phyloP scores from a whole-genome alignment of 2,888 invertebrate genomes.

The Limnephilus lunatus region DNA sequence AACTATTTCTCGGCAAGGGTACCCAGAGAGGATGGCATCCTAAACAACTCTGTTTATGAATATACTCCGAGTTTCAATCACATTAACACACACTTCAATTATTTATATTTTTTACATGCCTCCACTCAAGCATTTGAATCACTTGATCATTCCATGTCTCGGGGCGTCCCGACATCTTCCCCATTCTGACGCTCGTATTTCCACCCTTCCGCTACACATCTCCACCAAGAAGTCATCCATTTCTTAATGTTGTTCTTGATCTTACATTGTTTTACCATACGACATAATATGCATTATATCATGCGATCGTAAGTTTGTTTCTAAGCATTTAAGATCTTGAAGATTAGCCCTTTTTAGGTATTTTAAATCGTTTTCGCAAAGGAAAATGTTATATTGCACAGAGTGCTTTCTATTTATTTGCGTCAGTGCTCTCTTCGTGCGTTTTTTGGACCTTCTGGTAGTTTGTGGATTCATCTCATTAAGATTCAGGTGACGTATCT shows the following conservation, averaged over 20 bases:
- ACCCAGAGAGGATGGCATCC: not conserved
- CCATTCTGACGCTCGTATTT: not conserved
- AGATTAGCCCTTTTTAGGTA: not conserved
- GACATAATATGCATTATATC: too few species aligned
- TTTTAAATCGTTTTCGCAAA: not conserved
- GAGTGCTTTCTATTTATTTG: not conserved
- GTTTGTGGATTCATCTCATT: conserved; percentile 45
- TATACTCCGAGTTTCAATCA: not conserved
- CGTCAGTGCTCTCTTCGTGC: not conserved
- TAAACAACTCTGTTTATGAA: too few species aligned
- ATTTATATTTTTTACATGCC: too few species aligned
- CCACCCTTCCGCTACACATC: not conserved
- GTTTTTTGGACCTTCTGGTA: not conserved
- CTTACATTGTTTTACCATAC: too few species aligned
- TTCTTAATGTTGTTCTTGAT: too few species aligned
- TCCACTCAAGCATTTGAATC: not conserved
- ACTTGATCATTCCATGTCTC: not conserved
- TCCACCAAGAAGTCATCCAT: too few species aligned
- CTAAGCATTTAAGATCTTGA: not conserved
- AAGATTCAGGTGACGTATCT: conserved; percentile 53
- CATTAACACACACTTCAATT: not conserved
- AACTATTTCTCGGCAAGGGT: too few species aligned
- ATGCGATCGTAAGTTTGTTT: too few species aligned
- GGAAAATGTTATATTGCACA: not conserved
- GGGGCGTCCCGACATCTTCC: not conserved